Evolutionary conservation across 2,888 invertebrate genomes (phyloP).

Genomic region (Reticulitermes lucifugus): DNA sequence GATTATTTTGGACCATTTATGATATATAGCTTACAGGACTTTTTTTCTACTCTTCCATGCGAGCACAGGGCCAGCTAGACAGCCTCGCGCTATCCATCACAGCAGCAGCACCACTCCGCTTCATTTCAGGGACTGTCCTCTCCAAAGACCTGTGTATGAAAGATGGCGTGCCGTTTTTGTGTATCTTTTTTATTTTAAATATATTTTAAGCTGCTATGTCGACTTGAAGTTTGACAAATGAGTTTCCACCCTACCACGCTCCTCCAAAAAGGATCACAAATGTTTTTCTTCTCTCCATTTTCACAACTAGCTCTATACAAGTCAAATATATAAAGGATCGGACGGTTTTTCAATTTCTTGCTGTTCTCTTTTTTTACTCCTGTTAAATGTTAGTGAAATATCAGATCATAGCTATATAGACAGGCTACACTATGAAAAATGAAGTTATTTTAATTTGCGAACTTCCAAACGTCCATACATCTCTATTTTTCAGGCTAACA

Average conservation of each 20-base stretch:
- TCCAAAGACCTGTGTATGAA: slow-evolving; percentile 34
- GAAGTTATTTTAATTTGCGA: no score
- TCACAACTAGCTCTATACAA: slow-evolving; percentile 35
- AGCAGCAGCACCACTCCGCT: neutral
- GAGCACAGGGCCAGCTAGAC: no score
- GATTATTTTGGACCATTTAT: slow-evolving; percentile 2
- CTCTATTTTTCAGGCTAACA: no score
- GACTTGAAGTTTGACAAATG: slow-evolving; percentile 45
- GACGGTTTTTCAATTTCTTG: slow-evolving; percentile 16
- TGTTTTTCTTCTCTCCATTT: slow-evolving; percentile 1
- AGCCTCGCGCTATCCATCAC: slow-evolving; percentile 12
- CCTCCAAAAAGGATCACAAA: slow-evolving; percentile 3
- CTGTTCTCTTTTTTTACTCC: no score
- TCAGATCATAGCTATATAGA: no score
- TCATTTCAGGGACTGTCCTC: slow-evolving; percentile 31
- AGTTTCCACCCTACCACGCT: slow-evolving; percentile 29
- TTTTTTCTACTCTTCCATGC: neutral
- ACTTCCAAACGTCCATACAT: no score
- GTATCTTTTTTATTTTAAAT: slow-evolving; percentile 41
- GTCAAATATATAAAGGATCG: slow-evolving; percentile 12
- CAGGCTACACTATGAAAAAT: no score
- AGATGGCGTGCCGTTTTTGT: slow-evolving; percentile 21
- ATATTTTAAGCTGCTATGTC: slow-evolving; percentile 44
- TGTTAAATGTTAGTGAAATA: no score
- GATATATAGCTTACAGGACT: neutral